Conservation (phyloP, 2,113 vertebrate genomes). For the Astur gentilis region DNA sequence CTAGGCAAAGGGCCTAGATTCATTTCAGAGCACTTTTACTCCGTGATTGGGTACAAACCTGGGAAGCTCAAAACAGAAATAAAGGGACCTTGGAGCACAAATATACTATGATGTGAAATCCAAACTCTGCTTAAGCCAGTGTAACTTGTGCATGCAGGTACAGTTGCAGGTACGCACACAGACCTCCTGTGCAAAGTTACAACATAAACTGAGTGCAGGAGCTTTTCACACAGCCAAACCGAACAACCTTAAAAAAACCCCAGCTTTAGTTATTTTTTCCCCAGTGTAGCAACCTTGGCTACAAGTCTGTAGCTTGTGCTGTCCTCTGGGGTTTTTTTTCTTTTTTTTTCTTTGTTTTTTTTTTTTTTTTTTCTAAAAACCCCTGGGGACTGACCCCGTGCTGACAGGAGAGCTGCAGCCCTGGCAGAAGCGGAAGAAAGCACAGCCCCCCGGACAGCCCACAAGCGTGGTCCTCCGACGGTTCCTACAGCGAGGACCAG, state of each 20-base stretch:
- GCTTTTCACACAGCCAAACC: neutral
- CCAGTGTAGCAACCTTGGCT: neutral
- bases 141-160: neutral
- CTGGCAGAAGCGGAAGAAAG: neutral
- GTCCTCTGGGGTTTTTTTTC: too few species aligned
- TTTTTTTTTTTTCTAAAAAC: too few species aligned
- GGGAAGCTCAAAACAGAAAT: neutral
- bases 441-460: neutral
- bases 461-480: fast-evolving
- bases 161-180: neutral
- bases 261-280: neutral
- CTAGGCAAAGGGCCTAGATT: neutral
- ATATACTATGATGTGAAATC: neutral
- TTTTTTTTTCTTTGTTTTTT: too few species aligned
- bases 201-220: neutral
- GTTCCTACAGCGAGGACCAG: neutral
- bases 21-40: neutral
- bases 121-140: neutral
- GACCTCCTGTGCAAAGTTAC: neutral
- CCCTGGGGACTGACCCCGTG: fast-evolving
- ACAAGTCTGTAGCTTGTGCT: neutral
- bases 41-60: neutral
- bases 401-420: neutral
- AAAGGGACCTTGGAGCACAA: neutral
- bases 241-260: neutral